phyloP scores from a whole-genome alignment of 2,113 vertebrate species.

The Saimiri boliviensis region DNA sequence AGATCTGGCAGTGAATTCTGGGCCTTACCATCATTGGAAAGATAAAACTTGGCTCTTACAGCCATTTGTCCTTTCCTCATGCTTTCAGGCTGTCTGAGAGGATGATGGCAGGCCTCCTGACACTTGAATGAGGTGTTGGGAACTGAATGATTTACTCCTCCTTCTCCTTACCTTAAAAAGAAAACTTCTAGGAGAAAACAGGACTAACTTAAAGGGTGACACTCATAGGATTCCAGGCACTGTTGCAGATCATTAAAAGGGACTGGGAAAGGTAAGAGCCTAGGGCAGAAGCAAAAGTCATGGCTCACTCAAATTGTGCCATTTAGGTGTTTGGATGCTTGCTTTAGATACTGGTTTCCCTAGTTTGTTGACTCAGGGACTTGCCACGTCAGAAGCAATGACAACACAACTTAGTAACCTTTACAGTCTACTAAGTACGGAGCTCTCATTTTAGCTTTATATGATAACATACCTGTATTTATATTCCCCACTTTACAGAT shows the following conservation, averaged over 20 bases:
- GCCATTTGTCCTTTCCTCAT: not conserved
- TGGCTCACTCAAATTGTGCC: not conserved
- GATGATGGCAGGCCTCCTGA: not conserved
- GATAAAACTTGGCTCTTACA: not conserved
- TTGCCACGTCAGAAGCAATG: not conserved
- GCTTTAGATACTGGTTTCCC: not conserved
- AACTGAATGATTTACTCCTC: not conserved
- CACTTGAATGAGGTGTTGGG: slow-evolving; percentile 7
- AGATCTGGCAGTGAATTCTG: not conserved
- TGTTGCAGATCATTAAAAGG: not conserved
- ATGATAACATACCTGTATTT: not conserved
- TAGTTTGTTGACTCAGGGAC: slow-evolving; percentile 13
- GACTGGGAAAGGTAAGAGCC: not conserved
- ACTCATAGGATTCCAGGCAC: not conserved
- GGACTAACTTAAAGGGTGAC: not conserved
- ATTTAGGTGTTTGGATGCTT: not conserved
- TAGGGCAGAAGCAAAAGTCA: not conserved
- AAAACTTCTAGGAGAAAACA: not conserved
- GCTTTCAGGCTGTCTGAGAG: not conserved
- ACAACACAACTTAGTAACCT: not conserved
- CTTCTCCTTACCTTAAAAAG: slow-evolving; percentile 2
- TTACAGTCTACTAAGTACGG: not conserved
- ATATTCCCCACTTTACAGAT: slow-evolving; percentile 16
- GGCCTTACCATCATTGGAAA: not conserved
- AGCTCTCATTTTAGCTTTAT: slow-evolving; percentile 12